Base-by-base conservation (phyloP, 2,888 invertebrate genomes). In the Augiades crinisus region DNA sequence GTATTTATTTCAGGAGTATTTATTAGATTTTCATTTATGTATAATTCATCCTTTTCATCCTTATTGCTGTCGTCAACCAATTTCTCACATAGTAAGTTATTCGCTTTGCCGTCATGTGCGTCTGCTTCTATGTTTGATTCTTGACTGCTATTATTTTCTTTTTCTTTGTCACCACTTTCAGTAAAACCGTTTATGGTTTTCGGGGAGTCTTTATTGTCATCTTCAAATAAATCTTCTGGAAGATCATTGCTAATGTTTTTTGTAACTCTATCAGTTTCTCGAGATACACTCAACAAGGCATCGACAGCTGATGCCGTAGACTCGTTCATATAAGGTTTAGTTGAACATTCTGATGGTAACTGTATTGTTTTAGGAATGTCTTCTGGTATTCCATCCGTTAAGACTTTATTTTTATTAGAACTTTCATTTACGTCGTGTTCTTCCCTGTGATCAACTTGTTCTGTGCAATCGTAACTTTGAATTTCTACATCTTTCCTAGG, bases 271-370 rank as follows among this genome's bases (percentile, higher is more conserved):
- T 89, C 88, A 33, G 81, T 61, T 55, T 89, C 87, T 57, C 86
- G 71, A 2, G 88, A 87, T 1, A 87, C 88, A 62, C 85, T 86
- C 41, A 88, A 62, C 52, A 88, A 74, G 33, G 86, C 86, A 56
- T 88, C 88, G n/a, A 89, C 88, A 10, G 88, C 88, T 0, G 85
- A 86, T 10, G 85, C 85, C 16, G 87, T 86, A 12, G 85, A 75
- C 64, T 85, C 83, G 63, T 77, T 86, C 78, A 86, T 78, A 53
- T 66, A 81, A 4, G 75, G 69, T 55, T 73, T 62, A 38, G 63
- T 58, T 36, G 62, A 19, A 55, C 65, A 62, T 22, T 70, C 63
- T 40, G 61, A 62, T 8, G 33, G 19, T 38, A 51, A 40, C 43
- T 44, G 19, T 16, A 22, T 5, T 22, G 13, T 21, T 45, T 19